Conservation (phyloP, 2,888 invertebrate genomes). For the Lepidocyrtoides sp. region DNA sequence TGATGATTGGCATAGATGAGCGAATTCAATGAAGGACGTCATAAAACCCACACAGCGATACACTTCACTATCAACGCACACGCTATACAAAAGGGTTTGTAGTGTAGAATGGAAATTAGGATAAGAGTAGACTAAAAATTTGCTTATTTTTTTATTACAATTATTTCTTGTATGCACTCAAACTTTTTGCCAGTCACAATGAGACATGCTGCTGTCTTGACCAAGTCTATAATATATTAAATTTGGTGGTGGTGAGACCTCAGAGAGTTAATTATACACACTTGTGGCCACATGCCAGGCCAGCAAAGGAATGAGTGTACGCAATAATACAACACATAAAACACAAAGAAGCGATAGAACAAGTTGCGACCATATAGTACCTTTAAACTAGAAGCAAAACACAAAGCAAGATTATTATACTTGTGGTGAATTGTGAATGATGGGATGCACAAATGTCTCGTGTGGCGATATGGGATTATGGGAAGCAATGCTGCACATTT, state of each 20-base stretch:
- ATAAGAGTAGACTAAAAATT: too few species aligned
- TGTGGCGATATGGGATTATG: neutral
- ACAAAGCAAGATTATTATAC: too few species aligned
- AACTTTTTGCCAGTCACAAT: neutral
- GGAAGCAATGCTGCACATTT: neutral
- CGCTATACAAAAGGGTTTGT: too few species aligned
- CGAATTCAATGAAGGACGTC: constrained; percentile 2
- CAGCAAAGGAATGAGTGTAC: constrained; percentile 6
- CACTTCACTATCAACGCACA: neutral
- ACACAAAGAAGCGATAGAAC: neutral
- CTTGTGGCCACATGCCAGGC: constrained; percentile 42
- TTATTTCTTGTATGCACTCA: neutral
- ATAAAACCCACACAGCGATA: neutral
- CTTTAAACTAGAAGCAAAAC: too few species aligned
- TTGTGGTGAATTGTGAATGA: neutral
- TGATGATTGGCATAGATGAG: neutral
- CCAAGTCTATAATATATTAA: too few species aligned
- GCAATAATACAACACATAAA: neutral
- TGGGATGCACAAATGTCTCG: too few species aligned
- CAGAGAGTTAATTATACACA: constrained; percentile 24
- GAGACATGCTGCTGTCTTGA: too few species aligned
- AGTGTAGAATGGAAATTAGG: too few species aligned
- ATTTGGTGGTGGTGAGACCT: neutral
- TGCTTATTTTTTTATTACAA: too few species aligned
- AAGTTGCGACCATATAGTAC: neutral